Percentiles rank a stretch among this genome's conserved stretches.
Evolutionary conservation across 2,888 invertebrate species (phyloP).

Genomic region (Parnassius glacialis): DNA sequence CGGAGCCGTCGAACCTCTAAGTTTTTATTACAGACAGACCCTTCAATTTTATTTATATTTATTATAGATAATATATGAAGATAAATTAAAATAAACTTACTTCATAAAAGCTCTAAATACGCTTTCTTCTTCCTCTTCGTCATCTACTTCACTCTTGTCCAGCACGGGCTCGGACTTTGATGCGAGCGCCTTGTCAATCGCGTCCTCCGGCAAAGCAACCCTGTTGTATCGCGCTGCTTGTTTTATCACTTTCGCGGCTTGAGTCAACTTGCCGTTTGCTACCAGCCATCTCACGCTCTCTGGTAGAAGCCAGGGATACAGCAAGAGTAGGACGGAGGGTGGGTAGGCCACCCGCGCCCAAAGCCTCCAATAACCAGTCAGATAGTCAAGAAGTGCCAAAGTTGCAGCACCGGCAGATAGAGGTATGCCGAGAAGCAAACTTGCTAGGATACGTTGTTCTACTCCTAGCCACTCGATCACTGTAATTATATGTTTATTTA

Average conservation of each 20-base stretch:
- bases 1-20: too few relatives aligned
- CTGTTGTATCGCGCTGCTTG: conserved; percentile 83
- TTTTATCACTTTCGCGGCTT: conserved; percentile 82
- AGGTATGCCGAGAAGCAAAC: conserved; percentile 85
- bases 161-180: conserved; percentile 47
- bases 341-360: conserved; percentile 85
- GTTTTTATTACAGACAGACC: too few relatives aligned
- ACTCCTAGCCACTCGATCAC: conserved; percentile 90
- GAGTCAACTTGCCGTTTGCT: conserved; percentile 81
- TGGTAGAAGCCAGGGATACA: conserved; percentile 86
- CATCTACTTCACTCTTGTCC: conserved; percentile 42
- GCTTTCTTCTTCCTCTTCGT: conserved; percentile 52
- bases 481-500: conserved; percentile 42
- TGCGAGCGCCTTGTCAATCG: conserved; percentile 62
- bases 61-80: too few relatives aligned
- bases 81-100: conserved; percentile 42
- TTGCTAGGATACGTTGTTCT: conserved; percentile 85
- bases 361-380: conserved; percentile 85
- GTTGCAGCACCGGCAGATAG: conserved; percentile 86
- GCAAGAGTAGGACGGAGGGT: conserved; percentile 84
- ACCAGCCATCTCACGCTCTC: conserved; percentile 90
- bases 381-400: conserved; percentile 85
- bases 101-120: conserved; percentile 57
- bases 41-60: too few relatives aligned
- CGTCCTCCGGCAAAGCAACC: conserved; percentile 68